phyloP scores from a whole-genome alignment of 2,797 vertebrate species.

The Streptopelia turtur region DNA sequence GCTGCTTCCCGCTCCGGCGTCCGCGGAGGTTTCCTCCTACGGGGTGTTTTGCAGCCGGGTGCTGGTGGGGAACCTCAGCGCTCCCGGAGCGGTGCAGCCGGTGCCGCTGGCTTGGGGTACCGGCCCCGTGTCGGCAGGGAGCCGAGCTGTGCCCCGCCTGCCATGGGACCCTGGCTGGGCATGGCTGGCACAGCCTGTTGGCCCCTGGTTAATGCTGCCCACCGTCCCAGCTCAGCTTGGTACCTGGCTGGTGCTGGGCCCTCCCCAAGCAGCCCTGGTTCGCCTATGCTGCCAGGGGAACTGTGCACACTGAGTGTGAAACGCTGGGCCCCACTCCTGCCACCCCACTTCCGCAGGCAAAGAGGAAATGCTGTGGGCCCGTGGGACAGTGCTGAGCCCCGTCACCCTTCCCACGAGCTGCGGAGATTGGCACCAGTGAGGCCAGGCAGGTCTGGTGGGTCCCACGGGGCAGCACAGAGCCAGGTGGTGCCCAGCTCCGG shows the following conservation, averaged over 20 bases:
- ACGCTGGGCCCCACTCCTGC: not conserved
- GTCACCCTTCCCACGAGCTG: accelerated
- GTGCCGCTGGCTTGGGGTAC: not conserved
- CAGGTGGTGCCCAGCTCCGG: not conserved
- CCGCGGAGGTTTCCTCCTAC: not conserved
- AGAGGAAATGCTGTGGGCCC: not conserved
- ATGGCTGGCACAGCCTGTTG: not conserved
- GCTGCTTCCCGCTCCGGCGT: not conserved
- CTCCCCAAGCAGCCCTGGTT: accelerated
- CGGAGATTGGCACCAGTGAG: accelerated
- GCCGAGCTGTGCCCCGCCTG: not conserved
- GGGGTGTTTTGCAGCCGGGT: not conserved
- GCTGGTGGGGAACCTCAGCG: not conserved
- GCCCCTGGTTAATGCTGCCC: accelerated
- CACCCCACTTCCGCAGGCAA: not conserved
- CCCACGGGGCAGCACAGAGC: accelerated
- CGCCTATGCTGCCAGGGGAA: accelerated
- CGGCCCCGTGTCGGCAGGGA: not conserved
- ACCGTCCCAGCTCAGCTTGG: accelerated
- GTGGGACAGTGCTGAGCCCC: not conserved
- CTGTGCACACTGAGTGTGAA: accelerated
- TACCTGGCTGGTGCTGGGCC: not conserved
- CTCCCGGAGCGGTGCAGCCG: not conserved
- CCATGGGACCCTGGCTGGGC: not conserved
- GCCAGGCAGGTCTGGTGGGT: not conserved